Evolutionary conservation across 1,140 invertebrate species (phyloP), one percentile per base, ranked within the genome.

Genomic region (Eulimnadia texana): DNA sequence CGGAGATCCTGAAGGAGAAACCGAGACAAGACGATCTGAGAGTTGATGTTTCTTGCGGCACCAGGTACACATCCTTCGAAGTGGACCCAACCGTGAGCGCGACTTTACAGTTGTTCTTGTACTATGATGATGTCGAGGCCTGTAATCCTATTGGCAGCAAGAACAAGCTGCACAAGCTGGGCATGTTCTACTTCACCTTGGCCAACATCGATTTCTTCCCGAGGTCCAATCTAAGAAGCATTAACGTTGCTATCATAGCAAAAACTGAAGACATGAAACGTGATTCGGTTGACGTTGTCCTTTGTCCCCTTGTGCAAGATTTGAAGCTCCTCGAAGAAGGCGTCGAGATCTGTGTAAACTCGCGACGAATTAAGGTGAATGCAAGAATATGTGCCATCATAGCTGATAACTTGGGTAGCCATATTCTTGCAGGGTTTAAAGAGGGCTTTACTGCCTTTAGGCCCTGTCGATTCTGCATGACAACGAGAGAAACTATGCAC

Each of bases 81-180:
- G 16, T 9, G 16, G 33, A 42, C 16, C 33, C 6, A 42, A 42
- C 33, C 16, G 33, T 42, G 6, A 9, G 10, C 3, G 25, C 23
- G 10, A 29, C 11, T 19, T 23, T 58, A 13, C 55, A 58, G 25
- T 13, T 58, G 9, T 10, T 27, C 16, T 29, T 58, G 19, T 58
- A 58, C 25, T 58, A 58, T 27, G 55, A 58, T 33, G 55, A 58
- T 28, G 25, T 58, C 3, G 55, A 58, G 25, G 55, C 25, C 10
- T 24, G 23, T 10, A 58, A 58, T 19, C 55, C 55, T 13, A 9
- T 58, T 11, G 55, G 55, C 19, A 27, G 23, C 11, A 58, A 58
- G 25, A 33, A 10, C 3, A 58, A 27, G 19, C 9, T 58, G 3
- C 55, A 58, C 25, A 58, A 58, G 19, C 13, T 58, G 19, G 55